Conservation (phyloP, 2,888 invertebrate species). For the Dicyrtoma fusca region DNA sequence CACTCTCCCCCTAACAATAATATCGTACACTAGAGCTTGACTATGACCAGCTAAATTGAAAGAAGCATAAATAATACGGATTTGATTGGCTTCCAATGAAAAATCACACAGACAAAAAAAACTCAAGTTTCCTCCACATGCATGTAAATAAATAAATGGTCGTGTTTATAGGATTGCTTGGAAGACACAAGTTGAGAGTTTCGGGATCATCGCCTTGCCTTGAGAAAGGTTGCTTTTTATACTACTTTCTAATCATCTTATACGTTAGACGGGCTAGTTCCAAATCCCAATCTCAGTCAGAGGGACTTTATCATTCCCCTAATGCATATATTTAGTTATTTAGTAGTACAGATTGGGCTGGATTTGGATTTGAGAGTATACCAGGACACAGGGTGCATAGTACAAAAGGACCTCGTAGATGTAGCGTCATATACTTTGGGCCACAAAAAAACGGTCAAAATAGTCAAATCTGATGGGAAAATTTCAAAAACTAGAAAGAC, state of each 20-base stretch:
- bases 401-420: too few species aligned
- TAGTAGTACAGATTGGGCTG: too few species aligned
- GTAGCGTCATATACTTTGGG: too few species aligned
- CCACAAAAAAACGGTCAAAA: too few species aligned
- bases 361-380: too few species aligned
- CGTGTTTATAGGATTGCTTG: constrained; percentile 16
- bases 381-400: too few species aligned
- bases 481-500: too few species aligned
- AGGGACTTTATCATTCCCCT: background rate
- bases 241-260: constrained; percentile 8
- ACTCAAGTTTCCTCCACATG: background rate
- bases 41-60: constrained; percentile 20
- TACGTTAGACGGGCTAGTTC: background rate
- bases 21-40: too few species aligned
- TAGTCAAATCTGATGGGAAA: too few species aligned
- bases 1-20: too few species aligned
- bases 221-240: constrained; percentile 21
- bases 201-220: constrained; percentile 25
- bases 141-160: constrained; percentile 15
- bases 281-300: background rate
- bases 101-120: background rate
- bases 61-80: constrained; percentile 20
- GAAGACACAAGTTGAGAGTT: background rate
- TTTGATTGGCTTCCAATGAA: constrained; percentile 22
- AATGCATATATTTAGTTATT: too few species aligned